These are phyloP conservation scores for Aphis craccivora DNA, from an alignment of 1,140 invertebrate genomes.

Conservation along the genomic window DNA sequence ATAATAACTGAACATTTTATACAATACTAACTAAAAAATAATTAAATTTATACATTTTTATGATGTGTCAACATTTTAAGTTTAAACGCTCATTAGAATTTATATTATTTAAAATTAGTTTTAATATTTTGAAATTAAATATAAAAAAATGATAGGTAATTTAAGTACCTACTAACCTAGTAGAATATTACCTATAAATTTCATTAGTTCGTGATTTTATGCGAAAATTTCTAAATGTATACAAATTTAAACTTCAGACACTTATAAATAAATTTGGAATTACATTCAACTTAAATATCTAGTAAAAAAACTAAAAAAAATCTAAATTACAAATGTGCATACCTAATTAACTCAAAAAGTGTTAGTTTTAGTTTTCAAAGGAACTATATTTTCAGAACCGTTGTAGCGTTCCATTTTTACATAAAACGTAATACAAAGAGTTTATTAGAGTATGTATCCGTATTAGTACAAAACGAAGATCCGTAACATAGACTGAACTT, in stretches of 20 bases:
- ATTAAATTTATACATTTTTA: too few species aligned
- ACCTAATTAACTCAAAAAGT: too few species aligned
- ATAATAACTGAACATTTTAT: too few species aligned
- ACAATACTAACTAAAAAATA: too few species aligned
- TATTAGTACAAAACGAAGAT: slow-evolving; percentile 14
- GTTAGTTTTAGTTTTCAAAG: neutral
- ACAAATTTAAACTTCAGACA: neutral
- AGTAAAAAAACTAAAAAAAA: neutral
- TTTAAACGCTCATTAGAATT: too few species aligned
- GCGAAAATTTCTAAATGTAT: neutral
- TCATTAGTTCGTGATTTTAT: too few species aligned
- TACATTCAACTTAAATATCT: neutral
- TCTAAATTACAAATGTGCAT: neutral
- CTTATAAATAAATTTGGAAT: neutral
- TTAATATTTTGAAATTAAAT: too few species aligned
- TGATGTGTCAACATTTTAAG: too few species aligned
- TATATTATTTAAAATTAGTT: too few species aligned
- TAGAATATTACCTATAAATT: neutral
- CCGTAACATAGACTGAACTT: neutral
- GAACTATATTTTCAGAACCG: neutral
- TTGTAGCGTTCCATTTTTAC: neutral
- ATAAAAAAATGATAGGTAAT: neutral
- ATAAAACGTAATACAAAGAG: slow-evolving; percentile 23
- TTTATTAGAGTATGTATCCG: slow-evolving; percentile 19
- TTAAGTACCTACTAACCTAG: neutral